Evolutionary conservation across 2,888 invertebrate species (phyloP).

Genomic region (Caenorhabditis imperialis): DNA sequence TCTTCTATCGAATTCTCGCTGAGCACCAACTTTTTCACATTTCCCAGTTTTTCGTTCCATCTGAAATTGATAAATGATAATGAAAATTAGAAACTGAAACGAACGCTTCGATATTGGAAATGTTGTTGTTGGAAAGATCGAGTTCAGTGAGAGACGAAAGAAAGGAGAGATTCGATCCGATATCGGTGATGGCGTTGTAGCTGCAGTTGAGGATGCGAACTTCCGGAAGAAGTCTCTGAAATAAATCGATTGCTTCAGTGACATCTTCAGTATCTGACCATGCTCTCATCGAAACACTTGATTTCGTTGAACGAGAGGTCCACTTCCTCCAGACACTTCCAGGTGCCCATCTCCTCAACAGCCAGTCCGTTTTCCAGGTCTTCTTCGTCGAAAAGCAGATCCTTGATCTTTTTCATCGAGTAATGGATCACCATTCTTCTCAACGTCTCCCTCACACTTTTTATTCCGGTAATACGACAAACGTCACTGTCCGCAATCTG

Average conservation of each 20-base stretch:
- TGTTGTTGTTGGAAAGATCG: slow-evolving; percentile 87
- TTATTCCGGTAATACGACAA: slow-evolving; percentile 76
- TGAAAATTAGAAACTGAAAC: slow-evolving; percentile 8
- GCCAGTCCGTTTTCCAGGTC: slow-evolving; percentile 77
- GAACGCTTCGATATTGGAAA: slow-evolving; percentile 83
- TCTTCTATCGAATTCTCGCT: slow-evolving; percentile 86
- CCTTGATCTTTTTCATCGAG: slow-evolving; percentile 83
- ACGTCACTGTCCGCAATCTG: slow-evolving; percentile 78
- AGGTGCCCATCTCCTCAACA: slow-evolving; percentile 64
- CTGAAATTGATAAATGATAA: slow-evolving; percentile 74
- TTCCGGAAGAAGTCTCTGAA: slow-evolving; percentile 79
- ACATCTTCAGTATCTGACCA: no score
- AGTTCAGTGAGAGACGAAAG: slow-evolving; percentile 86
- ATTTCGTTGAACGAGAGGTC: slow-evolving; percentile 88
- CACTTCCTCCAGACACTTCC: slow-evolving; percentile 82
- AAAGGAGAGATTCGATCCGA: slow-evolving; percentile 85
- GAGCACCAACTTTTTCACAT: slow-evolving; percentile 88
- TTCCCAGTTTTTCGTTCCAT: slow-evolving; percentile 89
- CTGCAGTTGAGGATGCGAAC: slow-evolving; percentile 82
- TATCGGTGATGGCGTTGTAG: slow-evolving; percentile 86
- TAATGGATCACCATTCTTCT: slow-evolving; percentile 83
- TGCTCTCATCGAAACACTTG: slow-evolving; percentile 86
- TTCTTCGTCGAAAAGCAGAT: slow-evolving; percentile 85
- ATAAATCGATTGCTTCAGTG: no score
- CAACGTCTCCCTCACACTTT: slow-evolving; percentile 82